Base-by-base conservation (phyloP, 2,113 vertebrate genomes). In the Solea solea region DNA sequence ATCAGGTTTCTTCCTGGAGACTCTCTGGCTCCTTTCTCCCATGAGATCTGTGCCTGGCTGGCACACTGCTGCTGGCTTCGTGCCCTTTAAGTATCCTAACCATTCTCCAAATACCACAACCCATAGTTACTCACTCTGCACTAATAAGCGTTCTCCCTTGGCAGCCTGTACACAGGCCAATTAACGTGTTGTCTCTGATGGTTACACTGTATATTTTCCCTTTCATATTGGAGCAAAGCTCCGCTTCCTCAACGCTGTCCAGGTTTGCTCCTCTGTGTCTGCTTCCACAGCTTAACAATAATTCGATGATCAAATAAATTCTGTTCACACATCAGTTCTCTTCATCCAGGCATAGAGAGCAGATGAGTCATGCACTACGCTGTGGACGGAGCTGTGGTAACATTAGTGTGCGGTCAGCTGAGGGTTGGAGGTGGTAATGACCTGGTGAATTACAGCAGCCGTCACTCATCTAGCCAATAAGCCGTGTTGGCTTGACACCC, bases 1-100 rank as follows among this genome's bases (percentile, higher is more conserved):
- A 86, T 92, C 83, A 51, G 76, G 80, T 92, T 91, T 76, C 89
- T 69, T 89, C 64, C 80, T 76, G 60, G 89, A 90, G 90, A 88
- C 88, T 88, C 70, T 76, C 59, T 78, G 88, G 78, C 89, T 89
- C 84, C 89, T 76, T 68, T 84, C 82, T 74, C 84, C 75, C 82
- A 64, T 62, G 68, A 80, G 84, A 74, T 74, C 70, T 77, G 58
- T 66, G 64, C 69, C 64, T 52, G 73, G 78, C 64, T 89, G 88
- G 81, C 81, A 84, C 82, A 74, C 45, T 48, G 45, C 69, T 71
- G 58, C 74, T 87, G 81, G 77, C 84, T 75, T 27, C 48, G 46
- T 55, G 78, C 78, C 84, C 74, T 60, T 65, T 1, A 4, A 34
- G 59, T 57, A 77, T 80, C 84, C 74, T 13, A 13, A 45, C 68